A percentile compares a stretch with the other conserved stretches of the same genome.
These are phyloP conservation scores for Ornithoptera alexandrae DNA, from an alignment of 2,888 invertebrate species.

Conservation along the genomic window DNA sequence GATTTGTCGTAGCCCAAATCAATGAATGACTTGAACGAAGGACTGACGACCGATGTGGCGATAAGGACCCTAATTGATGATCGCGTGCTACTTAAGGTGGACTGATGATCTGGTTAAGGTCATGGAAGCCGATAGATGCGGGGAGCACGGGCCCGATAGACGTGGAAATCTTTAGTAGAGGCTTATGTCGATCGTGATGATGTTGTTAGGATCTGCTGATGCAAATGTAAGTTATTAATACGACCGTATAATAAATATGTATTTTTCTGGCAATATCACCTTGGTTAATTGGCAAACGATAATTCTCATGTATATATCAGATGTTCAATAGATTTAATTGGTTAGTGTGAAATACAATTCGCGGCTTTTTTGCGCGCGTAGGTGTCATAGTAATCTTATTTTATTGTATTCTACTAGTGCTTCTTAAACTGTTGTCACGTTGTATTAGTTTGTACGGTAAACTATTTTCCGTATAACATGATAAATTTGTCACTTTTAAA, in stretches of 20 bases:
- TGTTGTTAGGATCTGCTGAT: background rate
- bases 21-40: too few species aligned
- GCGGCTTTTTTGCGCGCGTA: constrained; percentile 10
- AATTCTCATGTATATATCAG: constrained; percentile 17
- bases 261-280: background rate
- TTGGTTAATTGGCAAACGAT: constrained; percentile 11
- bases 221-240: background rate
- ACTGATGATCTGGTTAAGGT: background rate
- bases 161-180: background rate
- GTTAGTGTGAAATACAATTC: constrained; percentile 24
- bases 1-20: too few species aligned
- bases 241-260: background rate
- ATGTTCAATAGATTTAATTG: constrained; percentile 20
- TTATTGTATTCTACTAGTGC: constrained; percentile 15
- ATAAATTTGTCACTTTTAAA: too few species aligned
- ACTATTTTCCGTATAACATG: too few species aligned
- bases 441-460: background rate
- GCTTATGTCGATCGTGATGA: background rate
- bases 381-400: constrained; percentile 19
- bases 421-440: background rate
- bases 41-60: too few species aligned
- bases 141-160: background rate
- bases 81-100: background rate
- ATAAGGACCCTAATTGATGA: too few species aligned
- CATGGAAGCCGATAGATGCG: background rate